These are phyloP conservation scores for Ellobium chinense DNA, from an alignment of 2,888 invertebrate species.

Conservation along the genomic window DNA sequence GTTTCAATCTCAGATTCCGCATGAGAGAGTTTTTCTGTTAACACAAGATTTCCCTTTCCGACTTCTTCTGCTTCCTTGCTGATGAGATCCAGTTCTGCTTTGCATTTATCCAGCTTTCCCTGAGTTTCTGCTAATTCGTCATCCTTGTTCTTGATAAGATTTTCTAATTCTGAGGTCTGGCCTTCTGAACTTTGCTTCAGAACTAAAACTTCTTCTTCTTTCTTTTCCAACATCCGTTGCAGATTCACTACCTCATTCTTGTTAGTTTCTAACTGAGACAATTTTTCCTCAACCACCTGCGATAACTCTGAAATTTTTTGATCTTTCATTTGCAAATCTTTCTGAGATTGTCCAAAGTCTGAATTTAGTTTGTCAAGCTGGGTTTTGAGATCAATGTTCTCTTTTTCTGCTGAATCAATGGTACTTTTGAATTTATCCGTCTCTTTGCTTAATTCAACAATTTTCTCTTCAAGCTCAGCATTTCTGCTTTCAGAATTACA, in stretches of 20 bases:
- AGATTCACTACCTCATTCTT: slow-evolving; percentile 20
- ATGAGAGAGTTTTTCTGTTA: background rate
- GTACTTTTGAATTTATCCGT: background rate
- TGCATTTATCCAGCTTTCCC: background rate
- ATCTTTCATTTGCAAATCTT: background rate
- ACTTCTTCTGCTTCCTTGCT: slow-evolving; percentile 1
- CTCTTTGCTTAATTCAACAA: slow-evolving; percentile 14
- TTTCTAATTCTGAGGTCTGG: slow-evolving; percentile 6
- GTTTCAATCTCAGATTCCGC: slow-evolving; percentile 13
- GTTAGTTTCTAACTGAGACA: background rate
- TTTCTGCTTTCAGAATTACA: background rate
- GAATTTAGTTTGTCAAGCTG: slow-evolving; percentile 31
- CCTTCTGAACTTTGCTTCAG: slow-evolving; percentile 18
- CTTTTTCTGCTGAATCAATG: background rate
- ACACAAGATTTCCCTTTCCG: background rate
- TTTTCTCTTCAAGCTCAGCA: slow-evolving; percentile 5
- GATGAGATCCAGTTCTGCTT: slow-evolving; percentile 1
- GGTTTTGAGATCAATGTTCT: background rate
- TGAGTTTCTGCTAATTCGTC: background rate
- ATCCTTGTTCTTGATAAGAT: slow-evolving; percentile 14
- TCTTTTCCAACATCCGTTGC: slow-evolving; percentile 21
- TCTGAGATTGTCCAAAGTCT: background rate
- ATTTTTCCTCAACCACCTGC: slow-evolving; percentile 2
- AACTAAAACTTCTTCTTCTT: slow-evolving; percentile 16
- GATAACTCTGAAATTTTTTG: background rate